Conservation (phyloP, 37 sponge, comb jelly and placozoan genomes). For the Spongilla lacustris region DNA sequence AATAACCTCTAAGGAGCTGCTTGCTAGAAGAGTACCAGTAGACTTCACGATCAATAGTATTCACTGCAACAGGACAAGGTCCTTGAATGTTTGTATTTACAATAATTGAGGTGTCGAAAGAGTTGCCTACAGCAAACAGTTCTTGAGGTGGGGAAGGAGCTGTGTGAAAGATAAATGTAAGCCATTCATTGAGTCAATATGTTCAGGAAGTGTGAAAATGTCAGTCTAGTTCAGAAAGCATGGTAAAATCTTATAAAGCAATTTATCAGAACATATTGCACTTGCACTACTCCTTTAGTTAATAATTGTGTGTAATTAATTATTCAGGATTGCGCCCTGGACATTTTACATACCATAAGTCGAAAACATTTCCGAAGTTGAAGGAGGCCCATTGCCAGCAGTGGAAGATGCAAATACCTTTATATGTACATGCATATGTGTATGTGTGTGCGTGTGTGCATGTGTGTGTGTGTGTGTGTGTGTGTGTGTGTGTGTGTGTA, state of each 20-base stretch:
- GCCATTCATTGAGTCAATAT: too few species aligned
- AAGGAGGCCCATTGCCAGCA: constrained; percentile 27
- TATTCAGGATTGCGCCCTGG: too few species aligned
- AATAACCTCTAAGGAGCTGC: constrained; percentile 8
- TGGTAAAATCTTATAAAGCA: too few species aligned
- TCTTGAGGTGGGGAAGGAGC: constrained; percentile 35
- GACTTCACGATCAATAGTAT: constrained; percentile 19
- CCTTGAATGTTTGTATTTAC: background rate
- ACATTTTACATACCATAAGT: constrained; percentile 30
- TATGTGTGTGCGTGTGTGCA: background rate
- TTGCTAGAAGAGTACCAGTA: constrained; percentile 35
- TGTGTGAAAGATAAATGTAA: too few species aligned
- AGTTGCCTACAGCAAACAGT: background rate
- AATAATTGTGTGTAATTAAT: too few species aligned
- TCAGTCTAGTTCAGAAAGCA: too few species aligned
- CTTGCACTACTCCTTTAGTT: too few species aligned
- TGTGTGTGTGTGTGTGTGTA: background rate
- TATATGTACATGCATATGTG: too few species aligned
- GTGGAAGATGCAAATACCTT: constrained; percentile 25
- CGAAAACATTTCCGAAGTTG: background rate
- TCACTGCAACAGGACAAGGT: constrained; percentile 13
- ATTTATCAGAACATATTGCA: too few species aligned
- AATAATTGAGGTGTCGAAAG: background rate
- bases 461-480: too few species aligned
- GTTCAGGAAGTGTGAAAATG: too few species aligned